These are phyloP conservation scores for Etheostoma nigrum DNA, from an alignment of 2,797 vertebrate genomes.

Conservation along the genomic window DNA sequence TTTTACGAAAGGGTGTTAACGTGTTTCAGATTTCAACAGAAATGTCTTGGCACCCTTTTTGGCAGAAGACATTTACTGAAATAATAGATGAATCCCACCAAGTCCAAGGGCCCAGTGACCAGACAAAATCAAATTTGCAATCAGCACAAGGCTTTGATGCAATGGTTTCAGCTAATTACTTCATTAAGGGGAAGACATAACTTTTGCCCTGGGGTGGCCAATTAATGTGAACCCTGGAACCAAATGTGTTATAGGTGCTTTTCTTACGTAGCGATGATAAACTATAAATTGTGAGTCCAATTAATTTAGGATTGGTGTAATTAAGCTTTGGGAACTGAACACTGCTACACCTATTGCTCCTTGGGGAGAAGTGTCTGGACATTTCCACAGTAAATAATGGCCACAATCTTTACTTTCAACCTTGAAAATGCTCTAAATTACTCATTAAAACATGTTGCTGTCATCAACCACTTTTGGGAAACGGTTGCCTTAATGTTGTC, in stretches of 20 bases:
- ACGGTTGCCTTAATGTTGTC: slow-evolving; percentile 28
- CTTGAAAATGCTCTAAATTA: slow-evolving; percentile 54
- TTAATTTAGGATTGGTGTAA: slow-evolving; percentile 77
- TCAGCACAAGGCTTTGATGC: slow-evolving; percentile 60
- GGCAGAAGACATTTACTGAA: slow-evolving; percentile 43
- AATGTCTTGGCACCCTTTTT: slow-evolving; percentile 56
- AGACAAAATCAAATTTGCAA: slow-evolving; percentile 73
- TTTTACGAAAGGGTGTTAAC: slow-evolving; percentile 35
- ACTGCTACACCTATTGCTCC: slow-evolving; percentile 54
- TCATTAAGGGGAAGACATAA: slow-evolving; percentile 74
- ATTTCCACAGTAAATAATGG: slow-evolving; percentile 63
- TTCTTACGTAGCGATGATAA: slow-evolving; percentile 70
- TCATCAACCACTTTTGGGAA: slow-evolving; percentile 53
- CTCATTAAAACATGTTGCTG: slow-evolving; percentile 56
- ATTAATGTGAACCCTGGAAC: slow-evolving; percentile 70
- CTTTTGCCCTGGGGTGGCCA: slow-evolving; percentile 72
- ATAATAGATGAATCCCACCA: slow-evolving; percentile 48
- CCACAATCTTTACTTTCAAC: slow-evolving; percentile 41
- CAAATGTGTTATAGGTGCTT: slow-evolving; percentile 70
- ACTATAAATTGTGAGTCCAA: slow-evolving; percentile 75
- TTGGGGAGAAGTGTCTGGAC: slow-evolving; percentile 48
- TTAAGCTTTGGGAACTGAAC: slow-evolving; percentile 62
- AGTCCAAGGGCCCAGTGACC: slow-evolving; percentile 50
- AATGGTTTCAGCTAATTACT: slow-evolving; percentile 81
- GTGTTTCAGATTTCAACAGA: slow-evolving; percentile 45